Conservation (phyloP, 1,140 invertebrate genomes). For the Steinernema khuongi region DNA sequence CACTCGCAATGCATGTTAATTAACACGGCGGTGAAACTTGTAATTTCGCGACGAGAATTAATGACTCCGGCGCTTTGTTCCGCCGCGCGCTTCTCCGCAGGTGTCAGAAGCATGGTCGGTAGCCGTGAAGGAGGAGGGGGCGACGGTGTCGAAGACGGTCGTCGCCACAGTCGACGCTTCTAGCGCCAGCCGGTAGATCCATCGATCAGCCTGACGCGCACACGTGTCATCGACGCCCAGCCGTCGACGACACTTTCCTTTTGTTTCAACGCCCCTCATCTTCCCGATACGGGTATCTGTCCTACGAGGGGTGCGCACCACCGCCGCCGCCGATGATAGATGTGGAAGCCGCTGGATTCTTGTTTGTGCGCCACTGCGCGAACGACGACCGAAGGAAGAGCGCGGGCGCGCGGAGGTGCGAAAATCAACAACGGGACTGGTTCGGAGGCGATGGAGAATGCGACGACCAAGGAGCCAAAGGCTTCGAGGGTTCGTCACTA, state of each 20-base stretch:
- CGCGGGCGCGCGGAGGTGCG: not conserved
- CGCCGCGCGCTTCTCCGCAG: conserved; percentile 5
- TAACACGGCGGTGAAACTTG: conserved; percentile 16
- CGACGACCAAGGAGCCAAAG: not conserved
- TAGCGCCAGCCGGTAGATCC: not conserved
- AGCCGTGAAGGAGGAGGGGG: no score
- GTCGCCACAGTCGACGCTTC: not conserved
- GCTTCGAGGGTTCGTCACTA: conserved; percentile 10
- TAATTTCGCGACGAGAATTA: conserved; percentile 17
- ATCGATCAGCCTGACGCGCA: not conserved
- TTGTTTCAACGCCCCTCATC: not conserved
- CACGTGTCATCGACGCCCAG: not conserved
- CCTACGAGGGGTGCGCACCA: not conserved
- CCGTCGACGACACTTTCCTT: not conserved
- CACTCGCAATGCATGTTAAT: conserved; percentile 16
- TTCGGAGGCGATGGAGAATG: not conserved
- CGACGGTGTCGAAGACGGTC: no score
- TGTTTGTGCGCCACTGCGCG: not conserved
- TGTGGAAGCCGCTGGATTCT: conserved; percentile 7
- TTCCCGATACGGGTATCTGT: conserved; percentile 16
- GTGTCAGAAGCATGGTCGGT: not conserved
- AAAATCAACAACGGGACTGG: conserved; percentile 16
- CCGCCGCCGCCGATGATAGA: conserved; percentile 8
- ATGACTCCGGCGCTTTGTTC: not conserved
- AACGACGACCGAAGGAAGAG: not conserved